Percentiles rank a stretch among this genome's conserved stretches.
Conservation (phyloP, 2,797 vertebrate genomes). For the Pteronotus mesoamericanus region DNA sequence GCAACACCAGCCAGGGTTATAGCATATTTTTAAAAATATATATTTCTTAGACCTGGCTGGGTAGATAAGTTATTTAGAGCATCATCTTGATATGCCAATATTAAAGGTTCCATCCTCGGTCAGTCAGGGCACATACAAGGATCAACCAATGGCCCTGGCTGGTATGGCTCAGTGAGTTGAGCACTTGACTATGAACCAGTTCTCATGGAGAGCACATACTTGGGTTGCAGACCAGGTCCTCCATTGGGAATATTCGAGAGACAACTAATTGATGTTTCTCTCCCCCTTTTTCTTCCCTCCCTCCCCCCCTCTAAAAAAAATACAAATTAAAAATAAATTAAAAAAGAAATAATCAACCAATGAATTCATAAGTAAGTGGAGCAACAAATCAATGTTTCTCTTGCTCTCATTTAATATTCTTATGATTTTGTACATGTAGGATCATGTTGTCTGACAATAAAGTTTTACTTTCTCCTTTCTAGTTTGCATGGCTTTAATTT, state of each 20-base stretch:
- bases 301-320: not conserved
- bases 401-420: not conserved
- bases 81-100: too few species aligned
- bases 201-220: not conserved
- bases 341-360: not conserved
- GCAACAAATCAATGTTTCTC: not conserved
- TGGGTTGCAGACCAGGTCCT: not conserved
- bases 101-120: too few species aligned
- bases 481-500: not conserved
- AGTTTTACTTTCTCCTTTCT: not conserved
- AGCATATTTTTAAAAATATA: not conserved
- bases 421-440: not conserved
- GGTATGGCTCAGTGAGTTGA: too few species aligned
- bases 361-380: not conserved
- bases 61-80: too few species aligned
- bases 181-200: too few species aligned
- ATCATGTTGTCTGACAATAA: not conserved
- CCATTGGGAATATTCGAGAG: not conserved
- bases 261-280: not conserved
- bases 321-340: not conserved
- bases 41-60: not conserved
- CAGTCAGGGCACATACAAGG: too few species aligned
- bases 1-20: too few species aligned
- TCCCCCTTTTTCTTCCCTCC: not conserved
- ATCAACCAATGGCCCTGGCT: too few species aligned